These are phyloP conservation scores for Gymnoscelis rufifasciata DNA, from an alignment of 2,888 invertebrate species.

Conservation along the genomic window DNA sequence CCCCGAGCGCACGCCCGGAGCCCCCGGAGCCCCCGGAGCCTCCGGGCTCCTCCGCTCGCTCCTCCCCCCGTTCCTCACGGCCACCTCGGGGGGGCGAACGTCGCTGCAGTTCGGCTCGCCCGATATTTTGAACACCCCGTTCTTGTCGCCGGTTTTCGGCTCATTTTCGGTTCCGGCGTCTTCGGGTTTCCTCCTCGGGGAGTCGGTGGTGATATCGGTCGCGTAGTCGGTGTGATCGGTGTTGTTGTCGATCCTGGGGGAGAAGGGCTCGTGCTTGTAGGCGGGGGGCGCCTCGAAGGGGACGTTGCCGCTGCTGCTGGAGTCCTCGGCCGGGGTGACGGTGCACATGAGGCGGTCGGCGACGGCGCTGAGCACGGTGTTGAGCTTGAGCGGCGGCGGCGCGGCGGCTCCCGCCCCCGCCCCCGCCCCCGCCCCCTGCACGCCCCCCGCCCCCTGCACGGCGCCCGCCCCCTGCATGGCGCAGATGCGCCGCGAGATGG, in stretches of 20 bases:
- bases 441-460: too few species aligned
- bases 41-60: constrained; percentile 62
- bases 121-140: constrained; percentile 70
- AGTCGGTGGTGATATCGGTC: constrained; percentile 65
- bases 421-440: too few species aligned
- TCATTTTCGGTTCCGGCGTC: neutral
- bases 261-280: constrained; percentile 71
- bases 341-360: constrained; percentile 75
- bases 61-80: constrained; percentile 55
- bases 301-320: constrained; percentile 71
- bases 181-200: constrained; percentile 49
- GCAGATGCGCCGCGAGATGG: constrained; percentile 85
- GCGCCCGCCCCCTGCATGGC: constrained; percentile 86
- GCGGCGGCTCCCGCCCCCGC: constrained; percentile 44
- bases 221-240: constrained; percentile 66
- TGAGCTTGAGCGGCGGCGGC: constrained; percentile 69
- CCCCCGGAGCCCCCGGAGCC: constrained; percentile 59
- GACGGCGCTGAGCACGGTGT: constrained; percentile 75
- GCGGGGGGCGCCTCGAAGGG: constrained; percentile 70
- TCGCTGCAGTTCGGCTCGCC: constrained; percentile 70
- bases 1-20: constrained; percentile 75
- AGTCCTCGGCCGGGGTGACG: constrained; percentile 72
- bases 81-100: constrained; percentile 62
- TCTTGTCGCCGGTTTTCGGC: constrained; percentile 60
- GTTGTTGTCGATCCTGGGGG: constrained; percentile 62